These are phyloP conservation scores for Drepanosiphum platanoidis DNA, from an alignment of 2,888 invertebrate species.

Conservation along the genomic window DNA sequence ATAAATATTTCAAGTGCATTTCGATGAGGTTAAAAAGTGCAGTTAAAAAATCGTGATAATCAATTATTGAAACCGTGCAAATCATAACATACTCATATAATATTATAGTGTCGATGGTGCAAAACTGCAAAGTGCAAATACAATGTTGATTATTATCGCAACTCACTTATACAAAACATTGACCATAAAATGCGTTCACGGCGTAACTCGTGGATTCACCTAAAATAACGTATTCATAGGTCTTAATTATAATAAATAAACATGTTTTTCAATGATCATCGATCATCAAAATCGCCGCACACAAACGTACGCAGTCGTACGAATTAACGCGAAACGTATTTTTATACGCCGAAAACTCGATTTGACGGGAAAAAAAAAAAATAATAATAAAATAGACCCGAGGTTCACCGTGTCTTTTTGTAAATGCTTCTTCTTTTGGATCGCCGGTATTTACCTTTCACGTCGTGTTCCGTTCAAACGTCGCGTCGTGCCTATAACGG, in stretches of 20 bases:
- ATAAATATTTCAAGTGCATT: neutral
- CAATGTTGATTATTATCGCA: neutral
- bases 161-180: slow-evolving; percentile 31
- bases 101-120: slow-evolving; percentile 4
- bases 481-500: too few species aligned
- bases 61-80: slow-evolving; percentile 2
- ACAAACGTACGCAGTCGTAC: too few species aligned
- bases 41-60: neutral
- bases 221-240: slow-evolving; percentile 26
- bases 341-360: too few species aligned
- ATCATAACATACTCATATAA: slow-evolving; percentile 6
- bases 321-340: too few species aligned
- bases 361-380: too few species aligned
- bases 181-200: slow-evolving; percentile 2
- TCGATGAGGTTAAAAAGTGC: neutral
- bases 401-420: too few species aligned
- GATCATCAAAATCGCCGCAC: too few species aligned
- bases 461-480: too few species aligned
- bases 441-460: too few species aligned
- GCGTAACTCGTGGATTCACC: slow-evolving; percentile 24
- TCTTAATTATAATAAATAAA: slow-evolving; percentile 8
- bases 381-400: too few species aligned
- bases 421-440: too few species aligned
- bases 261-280: too few species aligned
- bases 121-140: neutral